Evolutionary conservation across 2,797 vertebrate species (phyloP).

Genomic region (Manis crassicaudata): DNA sequence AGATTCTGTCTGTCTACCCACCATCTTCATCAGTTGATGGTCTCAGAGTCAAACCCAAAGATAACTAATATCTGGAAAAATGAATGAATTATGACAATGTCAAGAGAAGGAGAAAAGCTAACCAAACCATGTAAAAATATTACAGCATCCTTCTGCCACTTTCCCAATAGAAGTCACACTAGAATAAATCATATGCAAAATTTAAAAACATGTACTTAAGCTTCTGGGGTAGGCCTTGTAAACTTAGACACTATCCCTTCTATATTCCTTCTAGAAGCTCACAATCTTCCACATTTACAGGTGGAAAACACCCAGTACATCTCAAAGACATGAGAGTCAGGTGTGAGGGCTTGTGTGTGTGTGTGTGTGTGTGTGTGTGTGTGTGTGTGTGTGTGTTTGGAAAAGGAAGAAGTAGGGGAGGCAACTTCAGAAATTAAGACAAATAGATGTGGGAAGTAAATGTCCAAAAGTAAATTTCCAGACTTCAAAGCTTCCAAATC

Average conservation of each 20-base stretch:
- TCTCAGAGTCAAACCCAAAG: constrained; percentile 7
- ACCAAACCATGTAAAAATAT: neutral
- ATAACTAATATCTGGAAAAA: neutral
- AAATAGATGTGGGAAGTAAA: neutral
- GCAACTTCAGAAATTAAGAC: constrained; percentile 40
- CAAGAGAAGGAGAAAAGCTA: constrained; percentile 19
- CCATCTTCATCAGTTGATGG: neutral
- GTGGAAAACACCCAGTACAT: neutral
- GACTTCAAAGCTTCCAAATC: neutral
- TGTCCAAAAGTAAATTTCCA: neutral
- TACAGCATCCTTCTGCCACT: neutral
- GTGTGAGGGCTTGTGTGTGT: neutral
- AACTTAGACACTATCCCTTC: neutral
- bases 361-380: neutral
- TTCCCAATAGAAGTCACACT: neutral
- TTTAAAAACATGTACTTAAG: neutral
- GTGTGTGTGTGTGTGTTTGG: neutral
- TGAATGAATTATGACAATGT: neutral
- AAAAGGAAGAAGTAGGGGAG: neutral
- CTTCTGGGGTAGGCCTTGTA: neutral
- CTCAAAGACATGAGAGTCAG: neutral
- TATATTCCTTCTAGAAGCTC: neutral
- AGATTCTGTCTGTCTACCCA: neutral
- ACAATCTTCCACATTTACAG: neutral
- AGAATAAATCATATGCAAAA: neutral